Conservation (phyloP, 2,888 invertebrate genomes). For the Phymatocera aterrima region DNA sequence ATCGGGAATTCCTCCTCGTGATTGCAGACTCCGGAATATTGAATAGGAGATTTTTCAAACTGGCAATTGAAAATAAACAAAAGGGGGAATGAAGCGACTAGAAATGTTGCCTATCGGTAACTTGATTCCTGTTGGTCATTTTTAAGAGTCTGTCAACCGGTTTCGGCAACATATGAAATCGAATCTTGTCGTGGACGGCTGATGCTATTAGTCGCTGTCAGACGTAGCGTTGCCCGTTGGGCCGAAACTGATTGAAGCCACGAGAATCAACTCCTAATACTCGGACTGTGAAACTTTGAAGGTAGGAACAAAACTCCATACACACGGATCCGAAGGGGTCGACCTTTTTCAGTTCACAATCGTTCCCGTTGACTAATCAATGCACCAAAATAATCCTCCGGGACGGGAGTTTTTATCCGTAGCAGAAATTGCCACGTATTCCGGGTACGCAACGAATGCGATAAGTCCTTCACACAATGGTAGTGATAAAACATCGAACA, state of each 20-base stretch:
- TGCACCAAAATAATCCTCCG: background rate
- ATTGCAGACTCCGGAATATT: background rate
- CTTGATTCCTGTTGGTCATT: background rate
- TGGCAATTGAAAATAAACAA: background rate
- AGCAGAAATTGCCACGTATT: no score
- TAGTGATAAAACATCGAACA: background rate
- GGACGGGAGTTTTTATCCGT: background rate
- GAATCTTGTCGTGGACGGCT: background rate
- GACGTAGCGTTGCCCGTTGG: background rate
- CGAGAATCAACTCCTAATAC: background rate
- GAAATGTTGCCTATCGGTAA: background rate
- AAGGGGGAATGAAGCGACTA: background rate
- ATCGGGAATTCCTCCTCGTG: background rate
- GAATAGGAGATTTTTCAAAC: background rate
- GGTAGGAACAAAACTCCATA: background rate
- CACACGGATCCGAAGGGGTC: background rate
- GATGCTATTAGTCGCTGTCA: background rate
- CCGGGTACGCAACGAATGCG: background rate
- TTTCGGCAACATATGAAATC: background rate
- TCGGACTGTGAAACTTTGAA: background rate
- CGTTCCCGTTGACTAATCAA: background rate
- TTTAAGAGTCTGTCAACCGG: background rate
- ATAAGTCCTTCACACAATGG: background rate
- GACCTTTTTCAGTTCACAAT: background rate
- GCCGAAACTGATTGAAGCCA: background rate